phyloP scores from a whole-genome alignment of 1,140 invertebrate genomes.

The Acromyrmex echinatior region DNA sequence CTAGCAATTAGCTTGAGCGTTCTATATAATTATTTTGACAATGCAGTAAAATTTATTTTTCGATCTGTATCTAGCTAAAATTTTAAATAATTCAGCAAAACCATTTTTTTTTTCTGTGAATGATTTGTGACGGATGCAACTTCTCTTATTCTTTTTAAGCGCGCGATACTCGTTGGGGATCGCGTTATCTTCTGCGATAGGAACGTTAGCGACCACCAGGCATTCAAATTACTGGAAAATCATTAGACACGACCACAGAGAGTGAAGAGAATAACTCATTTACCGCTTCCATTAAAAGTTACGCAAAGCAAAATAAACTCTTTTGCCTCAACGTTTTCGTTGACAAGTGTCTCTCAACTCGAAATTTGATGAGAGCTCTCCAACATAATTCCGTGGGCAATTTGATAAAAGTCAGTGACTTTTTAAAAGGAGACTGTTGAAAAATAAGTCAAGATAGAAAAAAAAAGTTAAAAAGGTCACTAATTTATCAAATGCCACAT shows the following conservation, averaged over 20 bases:
- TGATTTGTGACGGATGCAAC: background rate
- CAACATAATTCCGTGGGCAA: background rate
- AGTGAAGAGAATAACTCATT: background rate
- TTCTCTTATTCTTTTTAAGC: background rate
- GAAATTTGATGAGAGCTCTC: background rate
- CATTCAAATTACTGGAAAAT: conserved; percentile 46
- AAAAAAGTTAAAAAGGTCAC: no score
- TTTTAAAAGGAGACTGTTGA: no score
- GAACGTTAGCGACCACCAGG: background rate
- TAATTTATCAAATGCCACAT: no score
- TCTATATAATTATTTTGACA: no score
- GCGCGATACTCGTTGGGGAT: background rate
- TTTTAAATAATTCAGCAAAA: no score
- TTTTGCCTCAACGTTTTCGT: background rate
- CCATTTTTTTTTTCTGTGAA: no score
- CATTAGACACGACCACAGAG: background rate
- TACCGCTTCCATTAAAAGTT: background rate
- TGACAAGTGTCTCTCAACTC: background rate
- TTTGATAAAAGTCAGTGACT: no score
- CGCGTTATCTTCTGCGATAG: conserved; percentile 45
- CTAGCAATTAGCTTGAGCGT: no score
- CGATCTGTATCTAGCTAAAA: no score
- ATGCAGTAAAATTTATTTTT: no score
- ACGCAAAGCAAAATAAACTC: background rate
- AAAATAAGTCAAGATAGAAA: no score